Conservation (phyloP, 2,797 vertebrate genomes). For the Channa striata region DNA sequence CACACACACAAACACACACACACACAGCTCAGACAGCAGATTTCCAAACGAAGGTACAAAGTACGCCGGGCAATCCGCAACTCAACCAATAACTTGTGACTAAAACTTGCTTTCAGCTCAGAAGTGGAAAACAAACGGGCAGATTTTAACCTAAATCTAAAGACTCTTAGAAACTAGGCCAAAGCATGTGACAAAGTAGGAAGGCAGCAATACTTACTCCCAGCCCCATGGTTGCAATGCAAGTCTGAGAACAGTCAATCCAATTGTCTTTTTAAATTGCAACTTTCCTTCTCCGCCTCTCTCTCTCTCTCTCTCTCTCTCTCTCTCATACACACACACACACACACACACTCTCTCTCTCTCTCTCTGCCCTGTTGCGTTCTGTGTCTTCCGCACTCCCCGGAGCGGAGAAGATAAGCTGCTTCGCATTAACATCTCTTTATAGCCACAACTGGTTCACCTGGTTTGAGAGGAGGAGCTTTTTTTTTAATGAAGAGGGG, state of each 20-base stretch:
- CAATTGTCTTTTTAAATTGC: slow-evolving; percentile 76
- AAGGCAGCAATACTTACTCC: slow-evolving; percentile 79
- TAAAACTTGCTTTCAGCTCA: slow-evolving; percentile 29
- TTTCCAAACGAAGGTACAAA: slow-evolving; percentile 37
- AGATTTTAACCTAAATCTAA: slow-evolving; percentile 23
- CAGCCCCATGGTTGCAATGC: slow-evolving; percentile 82
- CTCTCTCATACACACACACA: slow-evolving; percentile 33
- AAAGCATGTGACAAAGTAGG: slow-evolving; percentile 57
- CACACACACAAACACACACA: background rate
- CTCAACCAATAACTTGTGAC: slow-evolving; percentile 32
- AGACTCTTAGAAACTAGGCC: slow-evolving; percentile 32
- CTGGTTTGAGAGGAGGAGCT: slow-evolving; percentile 73
- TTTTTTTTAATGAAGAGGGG: background rate
- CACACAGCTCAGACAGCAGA: background rate
- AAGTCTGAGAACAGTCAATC: slow-evolving; percentile 71
- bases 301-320: slow-evolving; percentile 54
- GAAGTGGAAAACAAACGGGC: slow-evolving; percentile 5
- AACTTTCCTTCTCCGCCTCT: slow-evolving; percentile 73
- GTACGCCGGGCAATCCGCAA: slow-evolving; percentile 19
- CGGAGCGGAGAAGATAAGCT: slow-evolving; percentile 71
- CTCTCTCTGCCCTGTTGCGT: slow-evolving; percentile 40
- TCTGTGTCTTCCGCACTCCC: slow-evolving; percentile 62
- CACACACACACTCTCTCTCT: slow-evolving; percentile 47
- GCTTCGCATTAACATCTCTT: slow-evolving; percentile 65
- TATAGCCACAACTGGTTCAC: slow-evolving; percentile 75